These are phyloP conservation scores for Capromys pilorides DNA, from an alignment of 2,797 vertebrate species.

Conservation along the genomic window DNA sequence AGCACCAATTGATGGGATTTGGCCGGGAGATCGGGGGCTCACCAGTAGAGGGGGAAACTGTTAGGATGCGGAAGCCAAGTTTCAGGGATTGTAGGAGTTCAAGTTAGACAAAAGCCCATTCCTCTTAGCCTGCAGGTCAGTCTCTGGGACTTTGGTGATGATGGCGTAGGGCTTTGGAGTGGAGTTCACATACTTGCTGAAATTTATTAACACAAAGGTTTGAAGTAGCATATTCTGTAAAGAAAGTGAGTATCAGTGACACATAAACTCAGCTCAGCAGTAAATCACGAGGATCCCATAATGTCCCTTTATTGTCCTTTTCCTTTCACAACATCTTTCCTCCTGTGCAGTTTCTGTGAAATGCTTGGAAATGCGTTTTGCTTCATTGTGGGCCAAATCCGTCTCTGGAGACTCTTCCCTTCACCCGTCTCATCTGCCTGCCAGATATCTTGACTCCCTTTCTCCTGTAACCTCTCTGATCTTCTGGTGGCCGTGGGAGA, in stretches of 20 bases:
- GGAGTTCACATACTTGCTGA: conserved; percentile 31
- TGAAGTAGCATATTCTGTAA: conserved; percentile 1
- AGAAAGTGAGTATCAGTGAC: not conserved
- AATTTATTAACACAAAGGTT: conserved; percentile 24
- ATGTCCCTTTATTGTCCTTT: conserved; percentile 11
- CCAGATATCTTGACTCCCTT: conserved; percentile 56
- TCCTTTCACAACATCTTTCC: conserved; percentile 20
- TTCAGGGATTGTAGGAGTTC: not conserved
- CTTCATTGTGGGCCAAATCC: conserved; percentile 37
- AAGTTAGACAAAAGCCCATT: not conserved
- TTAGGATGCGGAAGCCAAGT: not conserved
- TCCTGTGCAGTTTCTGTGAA: conserved; percentile 23
- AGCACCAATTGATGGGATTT: not conserved
- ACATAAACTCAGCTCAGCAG: not conserved
- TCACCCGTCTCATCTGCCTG: conserved; percentile 48
- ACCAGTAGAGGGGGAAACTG: not conserved
- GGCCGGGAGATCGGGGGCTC: not conserved
- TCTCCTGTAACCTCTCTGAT: conserved; percentile 54
- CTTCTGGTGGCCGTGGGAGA: conserved; percentile 40
- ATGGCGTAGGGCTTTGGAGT: not conserved
- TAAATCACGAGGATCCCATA: not conserved
- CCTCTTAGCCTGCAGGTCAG: not conserved
- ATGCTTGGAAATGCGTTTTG: conserved; percentile 52
- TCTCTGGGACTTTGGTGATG: not conserved
- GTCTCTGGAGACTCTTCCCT: not conserved